Conservation (phyloP, 2,888 invertebrate genomes). For the Agrilus cyanescens region DNA sequence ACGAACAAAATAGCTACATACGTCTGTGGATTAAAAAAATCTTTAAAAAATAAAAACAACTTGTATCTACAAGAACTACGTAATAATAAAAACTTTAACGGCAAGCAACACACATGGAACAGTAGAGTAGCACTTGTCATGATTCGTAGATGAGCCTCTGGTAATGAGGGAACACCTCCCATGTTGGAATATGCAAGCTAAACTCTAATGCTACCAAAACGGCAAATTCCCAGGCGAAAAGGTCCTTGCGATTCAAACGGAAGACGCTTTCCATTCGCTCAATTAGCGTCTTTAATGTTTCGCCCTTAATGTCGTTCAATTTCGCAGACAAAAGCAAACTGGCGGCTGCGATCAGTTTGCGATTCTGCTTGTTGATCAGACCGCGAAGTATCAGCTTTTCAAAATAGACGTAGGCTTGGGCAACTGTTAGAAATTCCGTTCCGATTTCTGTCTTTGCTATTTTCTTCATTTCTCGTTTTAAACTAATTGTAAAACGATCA, state of each 20-base stretch:
- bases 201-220: slow-evolving; percentile 92
- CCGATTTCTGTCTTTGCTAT: slow-evolving; percentile 76
- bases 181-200: slow-evolving; percentile 80
- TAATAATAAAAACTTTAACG: too few relatives aligned
- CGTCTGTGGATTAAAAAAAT: too few relatives aligned
- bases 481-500: slow-evolving; percentile 48
- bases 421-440: slow-evolving; percentile 80
- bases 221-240: slow-evolving; percentile 86
- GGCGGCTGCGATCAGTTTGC: slow-evolving; percentile 92
- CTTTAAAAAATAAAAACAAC: too few relatives aligned
- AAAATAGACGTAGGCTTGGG: slow-evolving; percentile 97
- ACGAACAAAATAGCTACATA: too few relatives aligned
- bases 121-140: slow-evolving; percentile 42
- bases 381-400: slow-evolving; percentile 89
- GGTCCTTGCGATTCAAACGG: slow-evolving; percentile 79
- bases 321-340: slow-evolving; percentile 90
- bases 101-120: too few relatives aligned
- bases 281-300: slow-evolving; percentile 70
- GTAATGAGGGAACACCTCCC: slow-evolving; percentile 90
- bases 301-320: slow-evolving; percentile 93
- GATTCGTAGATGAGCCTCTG: slow-evolving; percentile 88
- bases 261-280: slow-evolving; percentile 91
- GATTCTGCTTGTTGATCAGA: slow-evolving; percentile 87
- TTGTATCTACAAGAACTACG: too few relatives aligned
- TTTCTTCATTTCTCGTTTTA: slow-evolving; percentile 92